Evolutionary conservation across 2,113 vertebrate genomes (phyloP), one percentile per base, ranked within the genome.

Genomic region (Lycaon pictus): DNA sequence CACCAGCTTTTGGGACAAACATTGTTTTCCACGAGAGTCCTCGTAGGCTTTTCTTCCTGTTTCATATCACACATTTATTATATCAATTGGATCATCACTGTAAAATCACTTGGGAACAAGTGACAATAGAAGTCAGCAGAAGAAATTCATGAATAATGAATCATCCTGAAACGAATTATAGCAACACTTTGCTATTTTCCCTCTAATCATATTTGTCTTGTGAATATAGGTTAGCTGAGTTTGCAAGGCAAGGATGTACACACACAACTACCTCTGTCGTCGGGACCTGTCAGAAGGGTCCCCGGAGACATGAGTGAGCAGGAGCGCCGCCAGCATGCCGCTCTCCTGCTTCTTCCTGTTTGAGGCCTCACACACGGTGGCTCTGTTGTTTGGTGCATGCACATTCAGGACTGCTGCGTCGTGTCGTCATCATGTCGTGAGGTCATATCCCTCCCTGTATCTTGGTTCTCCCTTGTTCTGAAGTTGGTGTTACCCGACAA

Each of bases 21-120:
- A 0, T 12, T 29, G 2, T 32, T 74, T 74, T 55, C 62, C 56
- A 71, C 27, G 7, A 27, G 12, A 29, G 56, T 63, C n/a, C 19
- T 62, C 10, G 1, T 23, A 20, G 23, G 53, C 12, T 2, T 60
- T n/a, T 12, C 13, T 32, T 35, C 29, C 29, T 60, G 22, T 87
- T 81, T 65, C 35, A 10, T 17, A 48, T 67, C 20, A 0, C 12
- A 23, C 25, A n/a, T 91, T 96, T 95, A 5, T 95, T 95, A 84
- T 95, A 95, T 67, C 80, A 92, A 62, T 84, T 69, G 67, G 69
- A 19, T 77, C 91, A 92, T 1, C 48, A 90, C 27, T 65, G 62
- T 23, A 94, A 85, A 97, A 83, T 90, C 62, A 69, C 55, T 90
- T 72, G 53, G 43, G 96, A 96, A 81, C 29, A n/a, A 6, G 2